Evolutionary conservation across 2,888 invertebrate species (phyloP).

Genomic region (Gryllus longicercus): DNA sequence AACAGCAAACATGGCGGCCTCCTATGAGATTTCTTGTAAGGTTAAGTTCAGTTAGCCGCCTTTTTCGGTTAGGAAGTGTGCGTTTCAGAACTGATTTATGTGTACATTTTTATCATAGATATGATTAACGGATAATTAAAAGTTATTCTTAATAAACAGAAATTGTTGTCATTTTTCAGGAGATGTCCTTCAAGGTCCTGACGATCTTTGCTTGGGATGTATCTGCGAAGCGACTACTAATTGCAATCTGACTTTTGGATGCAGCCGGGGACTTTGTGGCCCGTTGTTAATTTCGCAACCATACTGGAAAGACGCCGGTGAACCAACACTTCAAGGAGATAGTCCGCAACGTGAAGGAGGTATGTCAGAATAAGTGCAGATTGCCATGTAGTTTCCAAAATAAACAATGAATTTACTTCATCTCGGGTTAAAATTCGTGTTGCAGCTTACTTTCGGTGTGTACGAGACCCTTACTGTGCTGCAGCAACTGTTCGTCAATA

Average conservation of each 20-base stretch:
- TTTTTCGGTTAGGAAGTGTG: too few relatives aligned
- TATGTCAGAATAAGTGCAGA: neutral
- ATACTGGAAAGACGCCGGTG: conserved; percentile 47
- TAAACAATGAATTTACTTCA: too few relatives aligned
- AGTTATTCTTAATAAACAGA: too few relatives aligned
- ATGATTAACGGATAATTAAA: too few relatives aligned
- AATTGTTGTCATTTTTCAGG: neutral
- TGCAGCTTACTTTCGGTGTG: conserved; percentile 68
- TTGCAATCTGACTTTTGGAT: conserved; percentile 62
- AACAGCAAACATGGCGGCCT: too few relatives aligned
- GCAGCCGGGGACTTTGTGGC: conserved; percentile 60
- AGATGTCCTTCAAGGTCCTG: conserved; percentile 32
- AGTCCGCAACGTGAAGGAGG: conserved; percentile 26
- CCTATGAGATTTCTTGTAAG: too few relatives aligned
- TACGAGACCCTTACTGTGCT: conserved; percentile 73
- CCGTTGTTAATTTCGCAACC: conserved; percentile 46
- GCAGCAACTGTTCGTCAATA: conserved; percentile 75
- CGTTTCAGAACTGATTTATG: too few relatives aligned
- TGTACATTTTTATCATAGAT: too few relatives aligned
- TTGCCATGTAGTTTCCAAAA: too few relatives aligned
- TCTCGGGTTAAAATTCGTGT: conserved; percentile 34
- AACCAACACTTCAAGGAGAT: conserved; percentile 41
- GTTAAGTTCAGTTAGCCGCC: too few relatives aligned
- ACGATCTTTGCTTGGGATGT: conserved; percentile 66
- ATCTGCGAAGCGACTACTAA: conserved; percentile 77